These are phyloP conservation scores for Pachypsylla venusta DNA, from an alignment of 1,140 invertebrate species.

Conservation along the genomic window DNA sequence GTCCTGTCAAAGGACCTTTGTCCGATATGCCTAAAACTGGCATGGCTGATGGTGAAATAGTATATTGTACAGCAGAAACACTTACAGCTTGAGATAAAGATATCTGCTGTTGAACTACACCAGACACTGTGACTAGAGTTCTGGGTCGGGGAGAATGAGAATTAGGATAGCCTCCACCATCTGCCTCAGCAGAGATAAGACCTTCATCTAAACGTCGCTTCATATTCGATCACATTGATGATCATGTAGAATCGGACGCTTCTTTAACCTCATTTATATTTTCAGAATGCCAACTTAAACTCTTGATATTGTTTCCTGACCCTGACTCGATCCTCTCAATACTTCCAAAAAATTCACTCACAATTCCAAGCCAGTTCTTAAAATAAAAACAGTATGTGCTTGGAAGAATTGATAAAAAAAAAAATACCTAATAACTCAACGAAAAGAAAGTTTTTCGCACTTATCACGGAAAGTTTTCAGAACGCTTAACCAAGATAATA, in stretches of 20 bases:
- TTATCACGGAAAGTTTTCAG: neutral
- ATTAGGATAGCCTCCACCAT: conserved; percentile 15
- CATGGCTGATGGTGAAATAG: conserved; percentile 13
- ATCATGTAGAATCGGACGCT: conserved; percentile 8
- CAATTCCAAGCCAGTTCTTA: no score
- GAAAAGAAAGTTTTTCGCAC: conserved; percentile 8
- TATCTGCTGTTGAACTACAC: conserved; percentile 10
- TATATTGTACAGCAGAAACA: conserved; percentile 9
- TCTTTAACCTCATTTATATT: conserved; percentile 7
- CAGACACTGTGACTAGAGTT: conserved; percentile 16
- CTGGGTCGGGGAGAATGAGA: conserved; percentile 17
- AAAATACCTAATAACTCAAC: neutral
- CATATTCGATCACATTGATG: conserved; percentile 20
- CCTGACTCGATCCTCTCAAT: neutral
- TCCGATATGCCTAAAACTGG: conserved; percentile 11
- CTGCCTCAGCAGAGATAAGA: conserved; percentile 18
- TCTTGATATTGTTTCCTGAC: neutral
- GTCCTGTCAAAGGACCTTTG: conserved; percentile 8
- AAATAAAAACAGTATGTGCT: conserved; percentile 3
- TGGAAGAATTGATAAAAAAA: neutral
- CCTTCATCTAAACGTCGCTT: conserved; percentile 21
- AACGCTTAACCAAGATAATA: neutral
- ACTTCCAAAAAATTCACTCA: no score
- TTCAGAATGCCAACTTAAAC: neutral
- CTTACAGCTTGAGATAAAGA: conserved; percentile 3